phyloP scores from a whole-genome alignment of 1,140 invertebrate species.

The Diorhabda carinulata region DNA sequence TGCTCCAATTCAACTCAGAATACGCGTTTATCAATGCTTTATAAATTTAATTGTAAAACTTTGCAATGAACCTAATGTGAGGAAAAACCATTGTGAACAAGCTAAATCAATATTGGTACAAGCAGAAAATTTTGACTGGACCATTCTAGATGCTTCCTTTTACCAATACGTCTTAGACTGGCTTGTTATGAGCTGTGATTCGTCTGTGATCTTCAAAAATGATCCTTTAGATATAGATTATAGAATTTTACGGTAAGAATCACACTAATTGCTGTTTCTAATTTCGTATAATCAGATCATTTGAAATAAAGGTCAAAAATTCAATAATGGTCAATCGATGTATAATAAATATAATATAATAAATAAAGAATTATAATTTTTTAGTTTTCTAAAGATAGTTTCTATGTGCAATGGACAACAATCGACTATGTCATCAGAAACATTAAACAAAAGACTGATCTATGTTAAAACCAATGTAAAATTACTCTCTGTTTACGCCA shows the following conservation, averaged over 20 bases:
- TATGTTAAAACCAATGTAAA: slow-evolving; percentile 42
- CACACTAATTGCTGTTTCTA: not conserved
- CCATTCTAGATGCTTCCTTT: slow-evolving; percentile 60
- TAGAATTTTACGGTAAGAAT: slow-evolving; percentile 48
- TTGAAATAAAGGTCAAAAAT: too few species aligned
- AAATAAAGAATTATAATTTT: slow-evolving; percentile 18
- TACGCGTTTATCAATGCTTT: slow-evolving; percentile 54
- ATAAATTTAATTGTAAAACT: slow-evolving; percentile 66
- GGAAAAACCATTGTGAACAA: slow-evolving; percentile 48
- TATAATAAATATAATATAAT: too few species aligned
- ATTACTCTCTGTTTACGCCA: slow-evolving; percentile 40
- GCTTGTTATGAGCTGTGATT: slow-evolving; percentile 74
- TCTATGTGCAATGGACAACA: slow-evolving; percentile 37
- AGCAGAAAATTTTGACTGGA: slow-evolving; percentile 67
- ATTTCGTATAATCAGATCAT: too few species aligned
- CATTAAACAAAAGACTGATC: slow-evolving; percentile 39
- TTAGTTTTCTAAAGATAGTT: slow-evolving; percentile 40
- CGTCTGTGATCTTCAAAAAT: slow-evolving; percentile 59
- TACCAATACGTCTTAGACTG: slow-evolving; percentile 70
- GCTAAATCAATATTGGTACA: slow-evolving; percentile 55
- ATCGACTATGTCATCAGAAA: slow-evolving; percentile 20
- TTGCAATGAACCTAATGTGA: slow-evolving; percentile 66
- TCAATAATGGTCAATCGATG: too few species aligned
- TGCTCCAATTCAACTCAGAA: slow-evolving; percentile 44
- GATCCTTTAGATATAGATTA: slow-evolving; percentile 49